Conservation (phyloP, 2,797 vertebrate genomes). For the Fringilla coelebs region DNA sequence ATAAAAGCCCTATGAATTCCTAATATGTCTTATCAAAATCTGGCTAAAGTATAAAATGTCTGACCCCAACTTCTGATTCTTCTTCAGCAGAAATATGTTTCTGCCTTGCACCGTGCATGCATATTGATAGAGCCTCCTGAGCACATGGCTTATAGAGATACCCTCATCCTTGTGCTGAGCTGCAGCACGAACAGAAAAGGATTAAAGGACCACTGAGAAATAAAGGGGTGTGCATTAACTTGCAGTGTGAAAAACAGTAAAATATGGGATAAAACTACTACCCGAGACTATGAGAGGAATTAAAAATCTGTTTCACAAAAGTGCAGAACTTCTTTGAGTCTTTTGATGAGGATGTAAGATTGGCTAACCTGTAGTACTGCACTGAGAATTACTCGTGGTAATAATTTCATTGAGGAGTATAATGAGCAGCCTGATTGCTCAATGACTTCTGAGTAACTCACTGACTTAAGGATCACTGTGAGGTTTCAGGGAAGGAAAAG, state of each 20-base stretch:
- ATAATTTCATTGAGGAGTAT: background rate
- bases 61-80: constrained; percentile 38
- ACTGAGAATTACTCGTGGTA: background rate
- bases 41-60: constrained; percentile 32
- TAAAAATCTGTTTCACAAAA: constrained; percentile 30
- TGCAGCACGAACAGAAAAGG: background rate
- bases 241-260: background rate
- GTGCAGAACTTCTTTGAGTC: background rate
- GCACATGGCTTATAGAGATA: background rate
- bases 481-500: background rate
- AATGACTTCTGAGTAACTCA: background rate
- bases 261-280: background rate
- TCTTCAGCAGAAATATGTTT: constrained; percentile 18
- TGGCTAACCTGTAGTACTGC: background rate
- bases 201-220: constrained; percentile 21
- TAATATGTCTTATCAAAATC: constrained; percentile 63
- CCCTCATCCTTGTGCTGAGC: background rate
- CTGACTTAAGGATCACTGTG: background rate
- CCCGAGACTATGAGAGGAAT: background rate
- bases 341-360: background rate
- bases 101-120: background rate
- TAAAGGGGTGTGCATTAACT: background rate
- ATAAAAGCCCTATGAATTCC: constrained; percentile 57
- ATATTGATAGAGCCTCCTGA: constrained; percentile 17
- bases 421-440: background rate